Percentiles rank a stretch among this genome's conserved stretches.
These are phyloP conservation scores for Cephalopachus bancanus DNA, from an alignment of 2,797 vertebrate species.

Conservation along the genomic window DNA sequence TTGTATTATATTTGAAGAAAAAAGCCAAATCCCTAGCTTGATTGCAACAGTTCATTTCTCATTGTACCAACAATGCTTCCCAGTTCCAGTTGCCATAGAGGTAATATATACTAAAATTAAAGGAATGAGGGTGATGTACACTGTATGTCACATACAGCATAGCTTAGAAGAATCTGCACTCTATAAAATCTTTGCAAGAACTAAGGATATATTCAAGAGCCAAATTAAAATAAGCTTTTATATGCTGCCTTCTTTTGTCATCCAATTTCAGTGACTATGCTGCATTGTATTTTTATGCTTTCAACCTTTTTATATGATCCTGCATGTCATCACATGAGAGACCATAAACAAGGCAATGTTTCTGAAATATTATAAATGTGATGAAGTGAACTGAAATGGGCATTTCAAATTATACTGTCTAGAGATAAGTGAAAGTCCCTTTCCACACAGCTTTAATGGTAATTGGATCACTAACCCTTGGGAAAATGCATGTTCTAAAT, in stretches of 20 bases:
- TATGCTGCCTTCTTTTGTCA: constrained; percentile 61
- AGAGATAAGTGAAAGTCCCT: constrained; percentile 81
- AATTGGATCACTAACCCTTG: constrained; percentile 76
- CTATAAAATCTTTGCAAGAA: not conserved
- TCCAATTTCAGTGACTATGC: constrained; percentile 40
- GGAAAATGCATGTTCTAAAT: constrained; percentile 73
- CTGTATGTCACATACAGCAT: not conserved
- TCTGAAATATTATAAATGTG: constrained; percentile 77
- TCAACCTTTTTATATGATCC: constrained; percentile 57
- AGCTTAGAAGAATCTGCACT: constrained; percentile 15
- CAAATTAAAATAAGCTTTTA: constrained; percentile 47
- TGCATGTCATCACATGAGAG: constrained; percentile 53
- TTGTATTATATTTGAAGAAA: not conserved
- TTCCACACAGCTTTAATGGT: constrained; percentile 82
- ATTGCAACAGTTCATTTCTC: not conserved
- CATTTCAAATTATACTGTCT: constrained; percentile 81
- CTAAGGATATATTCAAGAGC: not conserved
- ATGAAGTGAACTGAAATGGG: constrained; percentile 80
- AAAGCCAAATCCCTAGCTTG: not conserved
- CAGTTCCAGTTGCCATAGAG: not conserved
- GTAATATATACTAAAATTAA: not conserved
- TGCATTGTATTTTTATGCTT: constrained; percentile 63
- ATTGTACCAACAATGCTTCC: not conserved
- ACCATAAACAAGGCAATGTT: constrained; percentile 71
- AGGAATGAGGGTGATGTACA: not conserved